These are phyloP conservation scores for Orchestes rusci DNA, from an alignment of 2,888 invertebrate genomes.

Conservation along the genomic window DNA sequence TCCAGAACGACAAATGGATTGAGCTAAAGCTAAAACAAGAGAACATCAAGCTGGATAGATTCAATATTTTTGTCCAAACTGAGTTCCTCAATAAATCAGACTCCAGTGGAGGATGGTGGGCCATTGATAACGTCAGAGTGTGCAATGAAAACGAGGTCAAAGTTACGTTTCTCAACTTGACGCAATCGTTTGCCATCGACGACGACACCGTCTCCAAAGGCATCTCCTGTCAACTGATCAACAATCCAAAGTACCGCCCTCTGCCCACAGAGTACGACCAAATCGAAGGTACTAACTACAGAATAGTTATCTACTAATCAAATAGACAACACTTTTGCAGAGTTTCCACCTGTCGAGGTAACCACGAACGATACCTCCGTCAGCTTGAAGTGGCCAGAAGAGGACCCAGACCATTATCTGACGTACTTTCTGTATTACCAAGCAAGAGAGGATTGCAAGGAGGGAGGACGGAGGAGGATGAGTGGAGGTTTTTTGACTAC, in stretches of 20 bases:
- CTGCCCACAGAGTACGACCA: constrained; percentile 29
- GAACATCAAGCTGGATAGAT: constrained; percentile 31
- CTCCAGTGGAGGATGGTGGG: constrained; percentile 36
- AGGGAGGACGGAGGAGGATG: no score
- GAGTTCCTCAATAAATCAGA: constrained; percentile 25
- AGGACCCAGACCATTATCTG: constrained; percentile 30
- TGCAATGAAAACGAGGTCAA: constrained; percentile 38
- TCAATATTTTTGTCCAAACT: constrained; percentile 38
- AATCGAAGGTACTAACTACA: constrained; percentile 29
- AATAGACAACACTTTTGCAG: constrained; percentile 28
- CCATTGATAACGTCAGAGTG: constrained; percentile 37
- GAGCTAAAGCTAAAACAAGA: constrained; percentile 35
- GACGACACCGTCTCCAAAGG: constrained; percentile 22
- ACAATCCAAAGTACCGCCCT: constrained; percentile 34
- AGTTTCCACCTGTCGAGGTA: constrained; percentile 30
- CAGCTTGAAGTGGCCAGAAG: constrained; percentile 31
- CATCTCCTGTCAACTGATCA: constrained; percentile 33
- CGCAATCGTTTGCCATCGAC: constrained; percentile 20
- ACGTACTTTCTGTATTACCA: constrained; percentile 34
- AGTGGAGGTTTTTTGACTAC: constrained; percentile 37
- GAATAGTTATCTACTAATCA: constrained; percentile 6
- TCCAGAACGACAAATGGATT: constrained; percentile 34
- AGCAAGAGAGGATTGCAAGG: constrained; percentile 22
- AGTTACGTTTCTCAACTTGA: constrained; percentile 31
- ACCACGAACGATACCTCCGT: constrained; percentile 30